Conservation (phyloP, 2,888 invertebrate genomes). For the Geotrupes spiniger region DNA sequence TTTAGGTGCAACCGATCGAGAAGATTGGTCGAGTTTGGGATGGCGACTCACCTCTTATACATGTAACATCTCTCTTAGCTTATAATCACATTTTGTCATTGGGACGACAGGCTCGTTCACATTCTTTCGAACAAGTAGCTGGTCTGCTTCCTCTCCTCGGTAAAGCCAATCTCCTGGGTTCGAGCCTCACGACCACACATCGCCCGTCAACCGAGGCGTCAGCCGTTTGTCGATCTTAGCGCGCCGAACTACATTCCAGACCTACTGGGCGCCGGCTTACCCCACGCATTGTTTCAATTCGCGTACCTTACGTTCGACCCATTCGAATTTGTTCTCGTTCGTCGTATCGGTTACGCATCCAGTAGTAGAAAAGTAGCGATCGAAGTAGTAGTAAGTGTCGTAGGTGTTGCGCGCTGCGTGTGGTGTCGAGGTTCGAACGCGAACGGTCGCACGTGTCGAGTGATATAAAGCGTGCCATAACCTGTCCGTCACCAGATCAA, state of each 20-base stretch:
- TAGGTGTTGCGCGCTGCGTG: slow-evolving; percentile 39
- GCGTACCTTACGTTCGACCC: neutral
- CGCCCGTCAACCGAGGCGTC: slow-evolving; percentile 8
- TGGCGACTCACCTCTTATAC: slow-evolving; percentile 45
- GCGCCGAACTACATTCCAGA: slow-evolving; percentile 40
- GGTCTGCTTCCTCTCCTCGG: slow-evolving; percentile 47
- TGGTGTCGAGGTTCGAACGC: slow-evolving; percentile 41
- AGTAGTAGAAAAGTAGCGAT: slow-evolving; percentile 2
- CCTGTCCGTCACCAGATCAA: slow-evolving; percentile 40
- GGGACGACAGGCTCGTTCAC: slow-evolving; percentile 50
- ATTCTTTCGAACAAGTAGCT: slow-evolving; percentile 48
- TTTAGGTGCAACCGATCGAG: slow-evolving; percentile 38
- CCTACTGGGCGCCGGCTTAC: slow-evolving; percentile 22
- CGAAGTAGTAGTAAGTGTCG: neutral
- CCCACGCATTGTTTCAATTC: neutral
- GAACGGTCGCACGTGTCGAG: slow-evolving; percentile 44
- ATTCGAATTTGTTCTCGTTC: neutral
- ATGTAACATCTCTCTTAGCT: slow-evolving; percentile 43
- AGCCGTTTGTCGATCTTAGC: slow-evolving; percentile 4
- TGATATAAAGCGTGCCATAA: slow-evolving; percentile 52
- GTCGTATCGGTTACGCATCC: neutral
- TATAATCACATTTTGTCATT: slow-evolving; percentile 39
- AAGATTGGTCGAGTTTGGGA: slow-evolving; percentile 39
- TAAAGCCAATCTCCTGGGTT: slow-evolving; percentile 36
- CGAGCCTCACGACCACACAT: slow-evolving; percentile 35